These are phyloP conservation scores for Olivierus martensii DNA, from an alignment of 1,140 invertebrate genomes.

Conservation along the genomic window DNA sequence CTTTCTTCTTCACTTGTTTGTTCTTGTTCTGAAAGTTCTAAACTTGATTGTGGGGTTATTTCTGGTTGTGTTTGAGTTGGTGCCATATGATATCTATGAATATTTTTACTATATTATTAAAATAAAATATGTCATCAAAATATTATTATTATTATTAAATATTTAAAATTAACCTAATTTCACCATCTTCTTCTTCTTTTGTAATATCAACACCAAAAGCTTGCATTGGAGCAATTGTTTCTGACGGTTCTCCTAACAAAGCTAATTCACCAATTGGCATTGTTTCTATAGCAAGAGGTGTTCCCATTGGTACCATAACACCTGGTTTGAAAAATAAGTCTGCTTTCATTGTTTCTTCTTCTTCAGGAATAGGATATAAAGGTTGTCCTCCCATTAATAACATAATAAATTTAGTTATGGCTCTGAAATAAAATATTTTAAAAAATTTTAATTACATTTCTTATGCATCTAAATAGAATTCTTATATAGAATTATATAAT, in stretches of 20 bases:
- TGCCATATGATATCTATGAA: slow-evolving; percentile 29
- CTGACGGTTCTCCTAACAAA: background rate
- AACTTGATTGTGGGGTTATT: slow-evolving; percentile 29
- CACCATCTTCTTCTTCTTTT: slow-evolving; percentile 54
- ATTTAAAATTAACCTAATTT: slow-evolving; percentile 36
- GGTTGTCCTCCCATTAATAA: slow-evolving; percentile 48
- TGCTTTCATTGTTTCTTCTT: slow-evolving; percentile 16
- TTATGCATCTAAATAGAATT: too few species aligned
- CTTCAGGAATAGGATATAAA: slow-evolving; percentile 6
- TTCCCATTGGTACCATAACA: slow-evolving; percentile 5
- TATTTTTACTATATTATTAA: background rate
- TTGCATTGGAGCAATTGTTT: slow-evolving; percentile 30
- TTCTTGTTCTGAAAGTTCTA: slow-evolving; percentile 43
- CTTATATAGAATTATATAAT: too few species aligned
- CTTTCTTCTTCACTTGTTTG: slow-evolving; percentile 58
- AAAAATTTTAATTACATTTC: too few species aligned
- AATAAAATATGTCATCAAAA: background rate
- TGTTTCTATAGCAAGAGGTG: slow-evolving; percentile 7
- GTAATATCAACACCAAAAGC: slow-evolving; percentile 61
- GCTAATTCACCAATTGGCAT: slow-evolving; percentile 3
- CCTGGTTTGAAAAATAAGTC: slow-evolving; percentile 8
- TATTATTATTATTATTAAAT: background rate
- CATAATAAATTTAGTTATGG: slow-evolving; percentile 38
- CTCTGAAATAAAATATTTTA: slow-evolving; percentile 18
- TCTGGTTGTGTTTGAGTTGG: slow-evolving; percentile 41